Evolutionary conservation across 2,888 invertebrate genomes (phyloP), one percentile per base, ranked within the genome.

Genomic region (Caenorhabditis sulstoni): DNA sequence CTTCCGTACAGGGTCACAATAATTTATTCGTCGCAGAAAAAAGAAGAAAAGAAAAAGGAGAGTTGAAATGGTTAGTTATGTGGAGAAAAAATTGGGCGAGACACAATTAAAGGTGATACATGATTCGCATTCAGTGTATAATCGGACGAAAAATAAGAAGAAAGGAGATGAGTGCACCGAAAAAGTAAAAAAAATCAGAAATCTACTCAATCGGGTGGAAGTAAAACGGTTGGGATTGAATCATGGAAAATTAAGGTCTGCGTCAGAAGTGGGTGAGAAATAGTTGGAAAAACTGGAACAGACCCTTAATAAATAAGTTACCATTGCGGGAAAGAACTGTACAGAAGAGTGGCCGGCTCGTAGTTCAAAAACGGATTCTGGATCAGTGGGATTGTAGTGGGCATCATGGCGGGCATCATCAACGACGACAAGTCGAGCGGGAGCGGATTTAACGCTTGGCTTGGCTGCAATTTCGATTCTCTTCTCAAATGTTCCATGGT

Each of bases 261-360:
- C 7, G 29, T 5, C 4, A 29, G 29, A 29, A 29, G 7, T 29
- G 29, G 29, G 7, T 29, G 29, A 29, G 29, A 29, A 29, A 29
- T 29, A 29, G 29, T 7, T 5, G 29, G 23, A 29, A 23, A 52
- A 61, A 62, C 62, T 71, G 53, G 55, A 61, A 7, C 29, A 29
- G 29, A 29, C 29, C 29, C 29, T 29, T 29, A 53, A 59, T 59
- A 49, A 61, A 50, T 64, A 44, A 65, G 55, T 74, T 62, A 78
- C 78, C 78, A 78, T 61, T 78, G 78, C 35, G 71, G 78, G 37
- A 78, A 71, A 4, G 78, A 71, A 61, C 66, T 71, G 65, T 78
- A 78, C 61, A 78, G 35, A 44, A 78, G 64, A 44, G 78, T 62
- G 0, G 78, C 50, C 18, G 78, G 78, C 65, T 78, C 78, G 39